These are phyloP conservation scores for Parapristionchus giblindavisi DNA, from an alignment of 2,888 invertebrate species.

Conservation along the genomic window DNA sequence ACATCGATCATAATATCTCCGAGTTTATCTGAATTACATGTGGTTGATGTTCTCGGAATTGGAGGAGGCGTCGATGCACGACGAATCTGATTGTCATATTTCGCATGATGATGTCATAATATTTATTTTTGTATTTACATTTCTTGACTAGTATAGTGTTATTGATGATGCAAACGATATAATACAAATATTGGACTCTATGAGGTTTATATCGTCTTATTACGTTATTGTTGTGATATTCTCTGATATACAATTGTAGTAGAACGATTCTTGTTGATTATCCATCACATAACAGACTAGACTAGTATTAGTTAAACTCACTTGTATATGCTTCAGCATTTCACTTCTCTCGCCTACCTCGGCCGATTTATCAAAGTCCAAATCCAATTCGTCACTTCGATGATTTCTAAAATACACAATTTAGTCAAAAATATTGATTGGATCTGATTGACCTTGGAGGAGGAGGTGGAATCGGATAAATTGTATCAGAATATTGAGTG, in stretches of 20 bases:
- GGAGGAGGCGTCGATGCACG: constrained; percentile 11
- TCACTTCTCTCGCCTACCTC: background rate
- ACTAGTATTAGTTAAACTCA: background rate
- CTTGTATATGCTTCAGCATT: background rate
- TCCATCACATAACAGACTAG: no score
- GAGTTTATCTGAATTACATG: constrained; percentile 37
- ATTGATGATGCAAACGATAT: no score
- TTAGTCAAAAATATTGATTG: no score
- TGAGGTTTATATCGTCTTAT: no score
- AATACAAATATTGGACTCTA: no score
- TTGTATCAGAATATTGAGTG: background rate
- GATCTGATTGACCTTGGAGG: no score
- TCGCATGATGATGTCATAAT: no score
- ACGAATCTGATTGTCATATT: constrained; percentile 14
- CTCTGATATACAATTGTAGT: no score
- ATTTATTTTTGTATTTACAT: no score
- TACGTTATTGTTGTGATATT: no score
- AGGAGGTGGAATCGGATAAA: constrained; percentile 19
- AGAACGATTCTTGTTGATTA: no score
- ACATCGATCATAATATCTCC: constrained; percentile 33
- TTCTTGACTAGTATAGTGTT: no score
- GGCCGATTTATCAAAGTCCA: constrained; percentile 3
- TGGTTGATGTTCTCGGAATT: constrained; percentile 4
- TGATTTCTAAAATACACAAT: background rate
- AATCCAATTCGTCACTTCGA: background rate